These are phyloP conservation scores for Motacilla alba DNA, from an alignment of 2,113 vertebrate genomes.

Conservation along the genomic window DNA sequence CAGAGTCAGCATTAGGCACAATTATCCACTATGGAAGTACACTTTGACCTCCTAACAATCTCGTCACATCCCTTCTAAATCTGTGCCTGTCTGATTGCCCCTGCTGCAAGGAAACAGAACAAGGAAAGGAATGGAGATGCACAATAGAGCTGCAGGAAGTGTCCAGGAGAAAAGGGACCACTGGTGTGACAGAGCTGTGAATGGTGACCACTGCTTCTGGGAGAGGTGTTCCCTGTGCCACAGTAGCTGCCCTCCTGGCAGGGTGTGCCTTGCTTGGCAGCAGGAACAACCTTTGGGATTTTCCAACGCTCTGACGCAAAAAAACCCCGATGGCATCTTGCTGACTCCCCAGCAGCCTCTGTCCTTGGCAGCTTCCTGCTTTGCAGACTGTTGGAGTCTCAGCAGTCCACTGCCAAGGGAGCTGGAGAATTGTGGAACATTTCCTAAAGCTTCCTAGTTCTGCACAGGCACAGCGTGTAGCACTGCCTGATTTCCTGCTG, in stretches of 20 bases:
- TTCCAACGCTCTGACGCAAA: not conserved
- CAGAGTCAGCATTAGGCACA: not conserved
- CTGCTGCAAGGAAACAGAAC: not conserved
- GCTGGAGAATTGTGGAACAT: not conserved
- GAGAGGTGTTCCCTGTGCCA: not conserved
- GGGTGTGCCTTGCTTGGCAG: not conserved
- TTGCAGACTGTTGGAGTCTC: not conserved
- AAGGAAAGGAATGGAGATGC: not conserved
- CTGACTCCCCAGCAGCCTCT: not conserved
- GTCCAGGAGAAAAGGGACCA: not conserved
- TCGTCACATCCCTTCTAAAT: not conserved
- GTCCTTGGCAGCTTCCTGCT: not conserved
- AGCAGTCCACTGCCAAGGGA: not conserved
- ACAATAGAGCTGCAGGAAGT: not conserved
- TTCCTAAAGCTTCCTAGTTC: not conserved
- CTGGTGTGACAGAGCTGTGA: not conserved
- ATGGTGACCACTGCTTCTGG: not conserved
- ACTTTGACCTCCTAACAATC: not conserved
- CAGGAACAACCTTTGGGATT: not conserved
- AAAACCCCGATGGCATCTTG: not conserved
- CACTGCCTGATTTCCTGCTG: not conserved
- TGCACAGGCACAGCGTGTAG: not conserved
- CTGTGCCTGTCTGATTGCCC: not conserved
- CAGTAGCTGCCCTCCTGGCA: not conserved
- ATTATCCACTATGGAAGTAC: not conserved